Conservation (phyloP, 2,113 vertebrate genomes). For the Mugil cephalus region DNA sequence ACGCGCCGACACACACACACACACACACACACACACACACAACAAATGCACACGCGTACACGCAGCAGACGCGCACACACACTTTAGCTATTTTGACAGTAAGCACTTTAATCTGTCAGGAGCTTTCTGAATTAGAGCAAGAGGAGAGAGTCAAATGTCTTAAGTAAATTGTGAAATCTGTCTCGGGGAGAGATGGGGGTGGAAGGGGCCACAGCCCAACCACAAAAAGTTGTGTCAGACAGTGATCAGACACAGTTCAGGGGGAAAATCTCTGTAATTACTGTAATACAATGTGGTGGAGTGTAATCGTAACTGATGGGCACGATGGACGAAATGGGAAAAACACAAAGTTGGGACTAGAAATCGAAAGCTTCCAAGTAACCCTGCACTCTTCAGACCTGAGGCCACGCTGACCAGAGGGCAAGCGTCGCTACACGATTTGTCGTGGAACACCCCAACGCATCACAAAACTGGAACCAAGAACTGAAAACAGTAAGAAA, state of each 20-base stretch:
- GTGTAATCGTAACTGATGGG: too few species aligned
- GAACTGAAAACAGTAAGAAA: too few species aligned
- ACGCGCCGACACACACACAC: slow-evolving; percentile 31
- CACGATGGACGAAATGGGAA: too few species aligned
- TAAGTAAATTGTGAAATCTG: slow-evolving; percentile 58
- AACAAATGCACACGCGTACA: slow-evolving; percentile 12
- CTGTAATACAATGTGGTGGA: background rate
- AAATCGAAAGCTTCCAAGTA: too few species aligned
- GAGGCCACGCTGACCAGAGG: too few species aligned
- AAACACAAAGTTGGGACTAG: too few species aligned
- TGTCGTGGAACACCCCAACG: too few species aligned
- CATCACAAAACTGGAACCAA: too few species aligned
- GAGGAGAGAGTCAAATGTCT: slow-evolving; percentile 64
- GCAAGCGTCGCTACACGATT: too few species aligned
- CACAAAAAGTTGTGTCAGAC: slow-evolving; percentile 6
- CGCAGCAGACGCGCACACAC: background rate
- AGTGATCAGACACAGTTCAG: background rate
- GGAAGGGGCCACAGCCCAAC: slow-evolving; percentile 3
- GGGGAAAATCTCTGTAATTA: background rate
- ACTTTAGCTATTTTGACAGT: slow-evolving; percentile 53
- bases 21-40: slow-evolving; percentile 7
- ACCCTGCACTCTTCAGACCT: too few species aligned
- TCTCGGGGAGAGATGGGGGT: slow-evolving; percentile 21
- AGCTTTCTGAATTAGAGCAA: slow-evolving; percentile 67
- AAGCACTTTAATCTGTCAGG: slow-evolving; percentile 74